Evolutionary conservation across 2,797 vertebrate genomes (phyloP).

Genomic region (Orestias chungarensis): DNA sequence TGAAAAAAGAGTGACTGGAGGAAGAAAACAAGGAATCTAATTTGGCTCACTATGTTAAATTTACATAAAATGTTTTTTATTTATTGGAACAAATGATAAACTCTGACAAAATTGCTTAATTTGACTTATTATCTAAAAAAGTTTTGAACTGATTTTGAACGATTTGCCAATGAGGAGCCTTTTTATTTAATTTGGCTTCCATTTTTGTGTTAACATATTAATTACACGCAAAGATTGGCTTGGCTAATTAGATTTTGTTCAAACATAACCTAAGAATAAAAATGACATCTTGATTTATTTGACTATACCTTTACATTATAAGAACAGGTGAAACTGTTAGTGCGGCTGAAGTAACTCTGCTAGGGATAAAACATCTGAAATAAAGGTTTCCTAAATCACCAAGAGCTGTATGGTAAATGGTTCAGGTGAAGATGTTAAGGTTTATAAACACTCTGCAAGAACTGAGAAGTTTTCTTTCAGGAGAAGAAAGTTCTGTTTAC

Average conservation of each 20-base stretch:
- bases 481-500: no score
- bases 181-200: background rate
- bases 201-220: background rate
- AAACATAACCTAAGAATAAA: background rate
- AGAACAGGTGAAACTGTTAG: background rate
- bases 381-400: background rate
- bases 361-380: background rate
- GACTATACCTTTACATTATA: background rate
- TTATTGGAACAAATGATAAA: background rate
- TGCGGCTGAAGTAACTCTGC: background rate
- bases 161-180: background rate
- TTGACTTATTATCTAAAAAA: background rate
- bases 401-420: background rate
- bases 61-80: background rate
- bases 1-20: slow-evolving; percentile 37
- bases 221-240: background rate
- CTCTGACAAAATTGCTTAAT: background rate
- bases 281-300: background rate
- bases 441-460: background rate
- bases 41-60: background rate
- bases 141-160: background rate
- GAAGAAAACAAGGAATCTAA: background rate
- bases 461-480: no score
- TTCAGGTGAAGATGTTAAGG: background rate
- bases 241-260: background rate